Base-by-base conservation (phyloP, 23 tunicate species). In the Oikopleura dioica region DNA sequence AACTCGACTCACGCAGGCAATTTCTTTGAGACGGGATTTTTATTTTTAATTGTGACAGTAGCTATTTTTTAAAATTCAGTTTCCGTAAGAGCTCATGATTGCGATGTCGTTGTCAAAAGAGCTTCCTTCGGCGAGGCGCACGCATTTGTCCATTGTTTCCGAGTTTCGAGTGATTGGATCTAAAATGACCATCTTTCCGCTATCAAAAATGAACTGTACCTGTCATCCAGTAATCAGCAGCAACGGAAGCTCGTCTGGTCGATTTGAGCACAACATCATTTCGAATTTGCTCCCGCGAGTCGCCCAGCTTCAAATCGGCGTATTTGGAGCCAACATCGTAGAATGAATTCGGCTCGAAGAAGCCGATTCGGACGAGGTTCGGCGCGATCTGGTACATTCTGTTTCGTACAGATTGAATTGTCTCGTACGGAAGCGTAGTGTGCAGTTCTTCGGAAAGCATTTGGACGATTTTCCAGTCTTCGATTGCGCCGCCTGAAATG, bases 121-220 rank as follows among this genome's bases (percentile, higher is more conserved):
- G 16, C 55, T 44, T 35, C 80, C 87, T 0, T 75, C 82, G n/a
- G 97, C 97, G 1, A 86, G 87, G 30, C 83, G 83, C 50, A 91
- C 97, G 78, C 97, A 91, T 76, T 91, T 91, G 21, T 89, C 92
- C 97, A 91, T 91, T 38, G 97, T 91, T 37, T 77, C 76, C 32
- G 92, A 85, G 0, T 89, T 82, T 24, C 97, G 76, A 30, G 87
- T 68, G 69, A 91, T 91, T n/a, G 92, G 37, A 80, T 91, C 92
- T 84, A 68, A 80, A 84, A 75, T 0, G 29, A 23, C n/a, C n/a
- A n/a, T n/a, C n/a, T n/a, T n/a, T n/a, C n/a, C n/a, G n/a, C n/a
- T n/a, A n/a, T n/a, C n/a, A n/a, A n/a, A n/a, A n/a, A n/a, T n/a
- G n/a, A n/a, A n/a, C n/a, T n/a, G n/a, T 44, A 44, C 55, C 55